phyloP scores from a whole-genome alignment of 2,888 invertebrate genomes.

The Napeogenes sylphis region DNA sequence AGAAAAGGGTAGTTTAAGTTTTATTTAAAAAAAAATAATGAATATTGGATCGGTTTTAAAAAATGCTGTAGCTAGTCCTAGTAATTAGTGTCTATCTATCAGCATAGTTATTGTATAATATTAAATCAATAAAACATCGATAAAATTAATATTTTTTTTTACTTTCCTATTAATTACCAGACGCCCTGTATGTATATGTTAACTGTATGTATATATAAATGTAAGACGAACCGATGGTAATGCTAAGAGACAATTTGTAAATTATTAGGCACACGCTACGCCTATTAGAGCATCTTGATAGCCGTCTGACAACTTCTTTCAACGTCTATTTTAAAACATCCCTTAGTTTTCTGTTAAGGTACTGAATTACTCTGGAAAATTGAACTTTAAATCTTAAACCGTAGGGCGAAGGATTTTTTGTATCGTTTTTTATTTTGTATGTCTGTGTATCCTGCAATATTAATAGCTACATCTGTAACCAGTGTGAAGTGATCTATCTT shows the following conservation, averaged over 20 bases:
- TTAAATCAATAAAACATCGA: no score
- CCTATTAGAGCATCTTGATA: constrained; percentile 75
- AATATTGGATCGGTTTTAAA: no score
- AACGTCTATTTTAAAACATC: constrained; percentile 71
- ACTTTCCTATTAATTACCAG: no score
- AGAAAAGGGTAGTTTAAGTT: no score
- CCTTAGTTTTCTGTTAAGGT: constrained; percentile 19
- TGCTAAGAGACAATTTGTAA: constrained; percentile 55
- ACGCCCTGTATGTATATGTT: no score
- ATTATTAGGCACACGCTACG: constrained; percentile 70
- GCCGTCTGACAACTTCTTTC: constrained; percentile 74
- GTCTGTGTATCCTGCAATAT: constrained; percentile 53
- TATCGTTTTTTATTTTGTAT: constrained; percentile 31
- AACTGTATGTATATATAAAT: neutral
- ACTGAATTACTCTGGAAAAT: constrained; percentile 31
- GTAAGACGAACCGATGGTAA: neutral
- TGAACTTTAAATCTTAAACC: constrained; percentile 35
- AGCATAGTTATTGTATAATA: no score
- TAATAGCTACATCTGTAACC: constrained; percentile 54
- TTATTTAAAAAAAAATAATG: no score
- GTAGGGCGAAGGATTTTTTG: constrained; percentile 30
- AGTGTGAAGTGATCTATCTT: constrained; percentile 42
- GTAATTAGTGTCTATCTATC: no score
- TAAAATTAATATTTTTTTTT: no score
- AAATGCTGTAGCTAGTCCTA: no score